Evolutionary conservation across 2,113 vertebrate species (phyloP).

Genomic region (Condylura cristata): DNA sequence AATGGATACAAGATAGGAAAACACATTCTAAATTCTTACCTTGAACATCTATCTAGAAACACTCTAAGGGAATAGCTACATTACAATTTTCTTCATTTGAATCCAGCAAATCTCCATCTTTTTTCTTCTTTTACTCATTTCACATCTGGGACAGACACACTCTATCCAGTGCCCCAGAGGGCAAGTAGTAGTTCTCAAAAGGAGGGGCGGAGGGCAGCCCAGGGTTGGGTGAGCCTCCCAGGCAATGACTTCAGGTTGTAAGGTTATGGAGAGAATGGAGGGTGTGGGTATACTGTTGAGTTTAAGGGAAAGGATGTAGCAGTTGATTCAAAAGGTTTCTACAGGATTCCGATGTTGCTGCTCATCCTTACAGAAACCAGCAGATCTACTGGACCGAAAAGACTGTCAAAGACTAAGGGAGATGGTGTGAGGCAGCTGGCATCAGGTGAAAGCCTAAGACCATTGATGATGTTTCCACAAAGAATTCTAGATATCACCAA

Average conservation of each 20-base stretch:
- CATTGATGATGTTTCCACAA: neutral
- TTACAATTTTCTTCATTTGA: neutral
- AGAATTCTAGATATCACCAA: neutral
- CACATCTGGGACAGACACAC: neutral
- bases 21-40: neutral
- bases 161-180: neutral
- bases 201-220: too few species aligned
- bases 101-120: neutral
- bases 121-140: neutral
- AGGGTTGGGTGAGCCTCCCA: neutral
- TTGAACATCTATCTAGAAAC: neutral
- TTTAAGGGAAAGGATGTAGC: neutral
- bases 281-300: rapidly evolving
- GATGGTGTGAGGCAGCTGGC: neutral
- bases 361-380: neutral
- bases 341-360: neutral
- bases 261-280: neutral
- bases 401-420: neutral
- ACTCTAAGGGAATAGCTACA: neutral
- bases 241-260: neutral
- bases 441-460: neutral
- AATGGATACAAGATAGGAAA: neutral
- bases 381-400: neutral
- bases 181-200: neutral
- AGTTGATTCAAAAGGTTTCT: neutral